A percentile compares a stretch with the other conserved stretches of the same genome.
Evolutionary conservation across 92 coral and sea anemone genomes (phyloP).

Genomic region (Blastomussa wellsi): DNA sequence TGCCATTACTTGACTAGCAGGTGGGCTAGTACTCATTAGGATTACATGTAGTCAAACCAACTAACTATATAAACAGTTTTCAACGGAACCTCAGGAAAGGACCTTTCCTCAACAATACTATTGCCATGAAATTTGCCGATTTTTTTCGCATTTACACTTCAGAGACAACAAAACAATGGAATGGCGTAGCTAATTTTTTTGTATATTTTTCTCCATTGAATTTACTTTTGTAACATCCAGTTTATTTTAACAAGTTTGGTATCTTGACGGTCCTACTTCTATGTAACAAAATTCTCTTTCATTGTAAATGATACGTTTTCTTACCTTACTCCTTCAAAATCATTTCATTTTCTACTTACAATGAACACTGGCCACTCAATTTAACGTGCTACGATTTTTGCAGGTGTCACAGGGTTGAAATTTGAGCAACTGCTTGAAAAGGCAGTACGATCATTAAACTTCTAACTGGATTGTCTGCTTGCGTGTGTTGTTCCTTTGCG

Average conservation of each 20-base stretch:
- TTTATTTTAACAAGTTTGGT: neutral
- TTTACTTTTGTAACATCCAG: neutral
- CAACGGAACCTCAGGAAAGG: neutral
- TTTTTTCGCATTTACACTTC: neutral
- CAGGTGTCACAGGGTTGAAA: conserved; percentile 8
- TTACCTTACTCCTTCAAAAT: neutral
- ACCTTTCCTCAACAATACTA: neutral
- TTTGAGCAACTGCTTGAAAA: neutral
- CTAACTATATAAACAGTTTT: neutral
- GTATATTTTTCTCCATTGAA: neutral
- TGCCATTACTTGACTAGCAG: neutral
- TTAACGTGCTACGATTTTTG: neutral
- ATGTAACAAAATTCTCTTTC: neutral
- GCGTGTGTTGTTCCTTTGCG: neutral
- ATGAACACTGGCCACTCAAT: conserved; percentile 1
- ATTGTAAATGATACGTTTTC: neutral
- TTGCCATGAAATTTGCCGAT: neutral
- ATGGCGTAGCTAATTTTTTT: neutral
- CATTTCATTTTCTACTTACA: neutral
- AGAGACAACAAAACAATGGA: neutral
- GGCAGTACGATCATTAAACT: neutral
- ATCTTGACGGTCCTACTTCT: neutral
- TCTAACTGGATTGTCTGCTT: neutral
- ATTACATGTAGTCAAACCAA: neutral
- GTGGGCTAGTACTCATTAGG: neutral